Percentiles rank a stretch among this genome's conserved stretches.
Evolutionary conservation across 2,113 vertebrate genomes (phyloP).

Genomic region (Tenebrosternarchus preto): DNA sequence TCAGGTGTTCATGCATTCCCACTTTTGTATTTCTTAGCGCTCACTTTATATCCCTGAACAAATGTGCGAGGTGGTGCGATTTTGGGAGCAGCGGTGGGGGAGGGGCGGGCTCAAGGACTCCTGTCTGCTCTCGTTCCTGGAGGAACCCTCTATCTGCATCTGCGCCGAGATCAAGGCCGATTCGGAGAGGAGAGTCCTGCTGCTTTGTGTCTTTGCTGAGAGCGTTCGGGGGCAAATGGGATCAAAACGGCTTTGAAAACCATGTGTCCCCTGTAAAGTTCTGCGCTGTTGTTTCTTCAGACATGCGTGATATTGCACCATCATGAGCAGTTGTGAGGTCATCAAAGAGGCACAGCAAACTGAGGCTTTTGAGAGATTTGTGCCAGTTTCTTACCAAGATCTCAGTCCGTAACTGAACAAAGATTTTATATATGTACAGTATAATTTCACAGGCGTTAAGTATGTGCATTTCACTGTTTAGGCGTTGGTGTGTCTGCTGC

Average conservation of each 20-base stretch:
- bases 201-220: conserved; percentile 46
- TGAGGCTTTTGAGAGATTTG: background rate
- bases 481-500: no score
- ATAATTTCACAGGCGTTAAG: background rate
- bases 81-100: conserved; percentile 38
- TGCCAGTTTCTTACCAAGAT: background rate
- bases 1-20: conserved; percentile 38
- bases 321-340: conserved; percentile 37
- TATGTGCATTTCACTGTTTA: background rate
- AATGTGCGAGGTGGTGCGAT: conserved; percentile 21
- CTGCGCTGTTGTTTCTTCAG: conserved; percentile 27
- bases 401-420: background rate
- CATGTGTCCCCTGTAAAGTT: conserved; percentile 32
- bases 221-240: conserved; percentile 33
- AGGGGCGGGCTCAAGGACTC: conserved; percentile 52
- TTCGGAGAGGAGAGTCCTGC: conserved; percentile 42
- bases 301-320: conserved; percentile 45
- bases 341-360: conserved; percentile 24
- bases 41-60: conserved; percentile 42
- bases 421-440: background rate
- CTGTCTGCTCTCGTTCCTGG: conserved; percentile 50
- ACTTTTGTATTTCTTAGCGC: conserved; percentile 47
- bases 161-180: conserved; percentile 53
- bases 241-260: conserved; percentile 47
- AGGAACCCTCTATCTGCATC: conserved; percentile 53